These are phyloP conservation scores for Platyrinchus mystaceus DNA, from an alignment of 2,797 vertebrate genomes.

Conservation along the genomic window DNA sequence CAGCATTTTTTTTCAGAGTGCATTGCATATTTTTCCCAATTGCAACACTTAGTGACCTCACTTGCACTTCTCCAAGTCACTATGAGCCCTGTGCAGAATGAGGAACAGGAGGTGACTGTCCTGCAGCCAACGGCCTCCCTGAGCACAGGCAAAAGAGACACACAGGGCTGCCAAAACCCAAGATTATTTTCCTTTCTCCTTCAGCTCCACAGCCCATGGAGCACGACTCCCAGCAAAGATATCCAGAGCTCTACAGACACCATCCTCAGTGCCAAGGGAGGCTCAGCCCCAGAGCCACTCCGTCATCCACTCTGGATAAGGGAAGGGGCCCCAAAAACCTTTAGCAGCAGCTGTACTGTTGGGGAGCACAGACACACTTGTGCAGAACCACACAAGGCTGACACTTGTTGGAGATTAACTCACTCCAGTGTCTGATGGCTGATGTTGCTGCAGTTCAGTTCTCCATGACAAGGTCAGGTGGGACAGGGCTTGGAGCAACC, in stretches of 20 bases:
- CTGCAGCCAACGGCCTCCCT: not conserved
- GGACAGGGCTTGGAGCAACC: not conserved
- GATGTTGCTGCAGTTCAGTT: not conserved
- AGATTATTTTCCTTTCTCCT: not conserved
- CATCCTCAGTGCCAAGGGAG: not conserved
- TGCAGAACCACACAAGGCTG: not conserved
- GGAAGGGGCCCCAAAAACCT: not conserved
- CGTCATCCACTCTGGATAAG: not conserved
- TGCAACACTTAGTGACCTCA: not conserved
- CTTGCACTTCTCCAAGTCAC: not conserved
- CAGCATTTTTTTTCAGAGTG: not conserved
- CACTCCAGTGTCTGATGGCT: not conserved
- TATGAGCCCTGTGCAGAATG: not conserved
- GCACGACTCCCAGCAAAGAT: not conserved
- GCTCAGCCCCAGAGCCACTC: not conserved
- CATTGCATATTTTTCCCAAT: not conserved
- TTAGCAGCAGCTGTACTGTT: not conserved
- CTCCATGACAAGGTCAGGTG: fast-evolving
- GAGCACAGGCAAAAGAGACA: not conserved
- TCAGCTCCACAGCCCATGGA: not conserved
- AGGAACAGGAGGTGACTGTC: not conserved
- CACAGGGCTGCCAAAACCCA: not conserved
- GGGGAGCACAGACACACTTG: not conserved
- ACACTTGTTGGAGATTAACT: not conserved
- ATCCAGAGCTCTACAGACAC: not conserved